Conservation (phyloP, 1,140 invertebrate genomes). For the Megalonaias nervosa region DNA sequence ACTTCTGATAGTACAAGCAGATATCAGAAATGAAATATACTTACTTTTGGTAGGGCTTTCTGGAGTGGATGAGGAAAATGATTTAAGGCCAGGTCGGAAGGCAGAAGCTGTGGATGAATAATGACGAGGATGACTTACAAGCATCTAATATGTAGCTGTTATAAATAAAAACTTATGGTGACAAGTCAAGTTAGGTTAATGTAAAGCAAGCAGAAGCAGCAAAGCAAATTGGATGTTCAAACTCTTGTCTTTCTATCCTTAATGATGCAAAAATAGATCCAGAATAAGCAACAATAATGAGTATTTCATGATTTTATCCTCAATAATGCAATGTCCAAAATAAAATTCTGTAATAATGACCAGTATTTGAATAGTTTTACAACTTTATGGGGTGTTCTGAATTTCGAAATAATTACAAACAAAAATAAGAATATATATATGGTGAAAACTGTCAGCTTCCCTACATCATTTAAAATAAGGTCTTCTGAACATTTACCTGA, state of each 20-base stretch:
- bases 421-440: too few species aligned
- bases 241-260: neutral
- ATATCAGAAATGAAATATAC: neutral
- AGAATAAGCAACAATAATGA: too few species aligned
- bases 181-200: neutral
- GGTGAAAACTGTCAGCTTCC: too few species aligned
- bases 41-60: constrained; percentile 48
- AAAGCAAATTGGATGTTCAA: neutral
- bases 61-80: constrained; percentile 18
- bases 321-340: neutral
- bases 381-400: too few species aligned
- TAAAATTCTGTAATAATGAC: neutral
- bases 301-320: neutral
- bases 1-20: neutral
- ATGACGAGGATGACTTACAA: neutral
- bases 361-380: too few species aligned
- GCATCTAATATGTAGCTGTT: neutral
- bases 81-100: constrained; percentile 54
- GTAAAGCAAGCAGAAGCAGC: too few species aligned
- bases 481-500: too few species aligned
- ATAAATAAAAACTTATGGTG: neutral
- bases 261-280: neutral
- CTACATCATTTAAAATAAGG: too few species aligned
- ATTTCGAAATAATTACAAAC: too few species aligned
- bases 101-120: constrained; percentile 50